Conservation (phyloP, 2,113 vertebrate species). For the Nycticebus coucang region DNA sequence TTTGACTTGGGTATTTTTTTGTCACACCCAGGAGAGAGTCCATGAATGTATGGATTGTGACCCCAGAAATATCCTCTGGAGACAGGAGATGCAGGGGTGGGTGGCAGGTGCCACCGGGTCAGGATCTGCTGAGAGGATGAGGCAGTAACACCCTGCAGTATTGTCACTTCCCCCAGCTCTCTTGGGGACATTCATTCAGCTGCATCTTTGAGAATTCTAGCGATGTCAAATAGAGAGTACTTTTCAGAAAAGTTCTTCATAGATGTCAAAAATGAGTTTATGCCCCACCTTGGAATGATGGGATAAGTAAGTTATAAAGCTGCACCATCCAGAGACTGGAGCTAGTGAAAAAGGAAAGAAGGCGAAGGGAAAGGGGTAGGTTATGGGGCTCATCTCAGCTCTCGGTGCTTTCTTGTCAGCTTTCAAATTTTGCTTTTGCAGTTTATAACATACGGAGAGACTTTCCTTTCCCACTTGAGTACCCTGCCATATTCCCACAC, state of each 20-base stretch:
- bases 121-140: neutral
- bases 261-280: neutral
- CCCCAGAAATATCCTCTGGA: neutral
- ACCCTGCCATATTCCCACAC: neutral
- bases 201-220: neutral
- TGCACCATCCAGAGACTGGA: neutral
- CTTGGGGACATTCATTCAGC: neutral
- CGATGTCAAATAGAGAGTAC: neutral
- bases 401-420: neutral
- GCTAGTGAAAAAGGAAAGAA: neutral
- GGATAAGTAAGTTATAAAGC: neutral
- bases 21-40: neutral
- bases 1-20: neutral
- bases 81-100: neutral
- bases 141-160: neutral
- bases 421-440: neutral
- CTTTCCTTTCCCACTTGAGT: neutral
- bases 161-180: neutral
- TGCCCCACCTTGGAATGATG: neutral
- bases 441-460: neutral
- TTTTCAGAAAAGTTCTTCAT: neutral
- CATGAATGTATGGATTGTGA: neutral
- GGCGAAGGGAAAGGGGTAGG: neutral
- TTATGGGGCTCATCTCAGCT: no score
- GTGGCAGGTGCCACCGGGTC: neutral